Conservation (phyloP, 2,797 vertebrate species). For the Sciaenops ocellatus region DNA sequence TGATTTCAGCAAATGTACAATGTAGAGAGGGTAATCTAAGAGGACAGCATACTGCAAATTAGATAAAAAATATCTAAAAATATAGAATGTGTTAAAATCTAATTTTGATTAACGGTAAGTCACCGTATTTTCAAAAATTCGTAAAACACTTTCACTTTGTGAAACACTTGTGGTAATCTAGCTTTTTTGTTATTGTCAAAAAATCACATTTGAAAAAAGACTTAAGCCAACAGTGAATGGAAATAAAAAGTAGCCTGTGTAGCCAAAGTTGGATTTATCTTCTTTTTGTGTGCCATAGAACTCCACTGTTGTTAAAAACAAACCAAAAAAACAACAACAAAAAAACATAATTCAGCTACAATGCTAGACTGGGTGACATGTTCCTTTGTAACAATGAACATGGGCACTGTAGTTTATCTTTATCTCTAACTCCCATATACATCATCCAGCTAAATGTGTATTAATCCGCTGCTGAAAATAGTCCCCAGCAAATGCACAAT, state of each 20-base stretch:
- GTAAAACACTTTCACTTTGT: no score
- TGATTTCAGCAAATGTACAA: constrained; percentile 1
- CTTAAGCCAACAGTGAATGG: not conserved
- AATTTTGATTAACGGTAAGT: not conserved
- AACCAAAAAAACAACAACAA: not conserved
- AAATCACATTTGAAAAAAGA: not conserved
- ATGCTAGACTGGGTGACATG: not conserved
- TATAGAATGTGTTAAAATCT: not conserved
- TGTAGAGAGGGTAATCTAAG: not conserved
- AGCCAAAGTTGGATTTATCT: not conserved
- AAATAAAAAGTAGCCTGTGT: not conserved
- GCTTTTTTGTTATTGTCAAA: not conserved
- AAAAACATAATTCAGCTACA: not conserved
- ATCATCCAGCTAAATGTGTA: not conserved
- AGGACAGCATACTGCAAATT: not conserved
- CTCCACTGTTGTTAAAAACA: not conserved
- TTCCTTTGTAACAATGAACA: not conserved
- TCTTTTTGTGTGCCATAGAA: no score
- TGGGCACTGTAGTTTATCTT: not conserved
- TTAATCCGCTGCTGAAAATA: constrained; percentile 6
- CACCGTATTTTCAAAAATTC: not conserved
- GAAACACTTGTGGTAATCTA: not conserved
- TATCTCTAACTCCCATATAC: not conserved
- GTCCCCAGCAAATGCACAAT: not conserved
- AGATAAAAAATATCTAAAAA: not conserved